These are phyloP conservation scores for Garra rufa DNA, from an alignment of 2,113 vertebrate species.

Conservation along the genomic window DNA sequence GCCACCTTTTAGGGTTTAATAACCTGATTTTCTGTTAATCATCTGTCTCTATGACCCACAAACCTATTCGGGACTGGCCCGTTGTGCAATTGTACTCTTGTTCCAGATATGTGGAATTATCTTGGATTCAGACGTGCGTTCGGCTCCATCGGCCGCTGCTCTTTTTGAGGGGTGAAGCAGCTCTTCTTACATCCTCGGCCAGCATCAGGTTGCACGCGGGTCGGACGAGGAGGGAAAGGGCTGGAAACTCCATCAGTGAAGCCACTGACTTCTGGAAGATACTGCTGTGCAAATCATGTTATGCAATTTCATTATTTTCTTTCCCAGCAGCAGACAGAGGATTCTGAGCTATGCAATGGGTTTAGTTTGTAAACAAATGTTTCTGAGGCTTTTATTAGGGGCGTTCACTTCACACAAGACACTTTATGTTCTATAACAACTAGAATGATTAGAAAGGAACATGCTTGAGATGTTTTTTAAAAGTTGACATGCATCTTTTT, in stretches of 20 bases:
- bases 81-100: not conserved
- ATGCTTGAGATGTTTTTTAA: not conserved
- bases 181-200: not conserved
- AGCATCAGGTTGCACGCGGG: conserved; percentile 62
- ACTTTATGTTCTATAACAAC: not conserved
- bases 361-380: not conserved
- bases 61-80: not conserved
- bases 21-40: not conserved
- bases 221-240: conserved; percentile 42
- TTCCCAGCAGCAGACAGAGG: conserved; percentile 47
- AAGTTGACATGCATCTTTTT: not conserved
- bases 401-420: not conserved
- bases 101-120: not conserved
- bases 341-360: not conserved
- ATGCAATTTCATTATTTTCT: conserved; percentile 48
- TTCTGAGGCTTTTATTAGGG: not conserved
- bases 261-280: conserved; percentile 60
- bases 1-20: not conserved
- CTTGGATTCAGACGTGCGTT: not conserved
- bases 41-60: not conserved
- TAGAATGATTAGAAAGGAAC: not conserved
- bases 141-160: not conserved
- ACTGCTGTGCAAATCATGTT: conserved; percentile 49
- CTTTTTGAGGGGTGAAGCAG: not conserved
- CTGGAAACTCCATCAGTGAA: conserved; percentile 64